These are phyloP conservation scores for Sceloporus tristichus DNA, from an alignment of 2,113 vertebrate species.

Conservation along the genomic window DNA sequence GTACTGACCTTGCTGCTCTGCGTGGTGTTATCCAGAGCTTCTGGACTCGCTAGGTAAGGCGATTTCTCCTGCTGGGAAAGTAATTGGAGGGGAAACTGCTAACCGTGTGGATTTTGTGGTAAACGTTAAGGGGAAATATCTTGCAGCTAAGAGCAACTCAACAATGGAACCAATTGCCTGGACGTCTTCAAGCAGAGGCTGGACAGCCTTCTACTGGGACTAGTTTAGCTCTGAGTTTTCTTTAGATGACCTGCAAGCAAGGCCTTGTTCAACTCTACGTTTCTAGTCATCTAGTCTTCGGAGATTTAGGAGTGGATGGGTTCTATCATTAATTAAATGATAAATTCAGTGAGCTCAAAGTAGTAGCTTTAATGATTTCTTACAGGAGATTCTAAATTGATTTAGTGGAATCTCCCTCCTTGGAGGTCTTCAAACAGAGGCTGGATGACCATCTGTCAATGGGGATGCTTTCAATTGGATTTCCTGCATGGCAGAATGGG, in stretches of 20 bases:
- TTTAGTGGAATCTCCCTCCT: no score
- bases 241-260: not conserved
- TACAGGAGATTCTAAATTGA: not conserved
- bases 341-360: not conserved
- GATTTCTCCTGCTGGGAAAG: slow-evolving; percentile 36
- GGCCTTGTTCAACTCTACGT: not conserved
- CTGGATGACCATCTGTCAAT: no score
- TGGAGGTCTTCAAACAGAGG: no score
- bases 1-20: slow-evolving; percentile 79
- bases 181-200: not conserved
- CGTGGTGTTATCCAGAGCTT: slow-evolving; percentile 66
- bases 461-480: no score
- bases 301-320: not conserved
- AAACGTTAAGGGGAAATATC: not conserved
- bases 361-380: not conserved
- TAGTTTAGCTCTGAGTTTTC: not conserved
- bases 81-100: slow-evolving; percentile 49
- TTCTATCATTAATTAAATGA: not conserved
- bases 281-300: not conserved
- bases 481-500: no score
- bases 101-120: slow-evolving; percentile 50
- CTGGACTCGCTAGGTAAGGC: slow-evolving; percentile 82
- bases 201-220: not conserved
- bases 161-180: not conserved
- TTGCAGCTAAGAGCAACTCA: not conserved